phyloP scores from a whole-genome alignment of 2,888 invertebrate genomes.

The Pelosia muscerda region DNA sequence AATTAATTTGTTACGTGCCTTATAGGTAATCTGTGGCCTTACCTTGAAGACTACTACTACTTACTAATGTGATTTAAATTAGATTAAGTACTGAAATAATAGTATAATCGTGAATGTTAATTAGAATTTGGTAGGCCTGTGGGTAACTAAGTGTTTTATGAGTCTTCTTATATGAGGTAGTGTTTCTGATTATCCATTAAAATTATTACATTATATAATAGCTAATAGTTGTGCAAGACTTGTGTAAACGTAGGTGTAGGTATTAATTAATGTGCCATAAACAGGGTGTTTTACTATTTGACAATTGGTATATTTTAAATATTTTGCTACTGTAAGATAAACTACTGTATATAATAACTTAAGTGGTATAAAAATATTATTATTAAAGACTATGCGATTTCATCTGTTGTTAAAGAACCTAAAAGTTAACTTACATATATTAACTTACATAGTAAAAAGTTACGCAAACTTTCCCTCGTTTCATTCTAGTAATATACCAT shows the following conservation, averaged over 20 bases:
- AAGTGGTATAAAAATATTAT: neutral
- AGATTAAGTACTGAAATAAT: neutral
- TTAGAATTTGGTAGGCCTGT: neutral
- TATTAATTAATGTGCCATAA: neutral
- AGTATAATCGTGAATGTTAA: neutral
- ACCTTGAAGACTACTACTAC: slow-evolving; percentile 1
- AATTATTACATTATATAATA: neutral
- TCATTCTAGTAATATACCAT: neutral
- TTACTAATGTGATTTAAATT: neutral
- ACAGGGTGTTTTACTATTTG: neutral
- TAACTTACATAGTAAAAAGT: neutral
- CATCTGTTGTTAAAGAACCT: neutral
- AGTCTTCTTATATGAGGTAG: neutral
- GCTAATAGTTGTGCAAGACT: slow-evolving; percentile 5
- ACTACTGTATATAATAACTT: no score
- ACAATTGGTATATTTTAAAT: no score
- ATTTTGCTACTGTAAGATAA: no score
- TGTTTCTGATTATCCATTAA: neutral
- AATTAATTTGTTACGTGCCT: neutral
- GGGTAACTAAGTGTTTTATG: neutral
- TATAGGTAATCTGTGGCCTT: no score
- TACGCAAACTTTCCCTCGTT: neutral
- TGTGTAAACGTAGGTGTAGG: neutral
- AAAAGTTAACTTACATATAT: neutral
- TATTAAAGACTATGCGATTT: neutral